Base-by-base conservation (phyloP, 2,113 vertebrate species). In the Gadus chalcogrammus region DNA sequence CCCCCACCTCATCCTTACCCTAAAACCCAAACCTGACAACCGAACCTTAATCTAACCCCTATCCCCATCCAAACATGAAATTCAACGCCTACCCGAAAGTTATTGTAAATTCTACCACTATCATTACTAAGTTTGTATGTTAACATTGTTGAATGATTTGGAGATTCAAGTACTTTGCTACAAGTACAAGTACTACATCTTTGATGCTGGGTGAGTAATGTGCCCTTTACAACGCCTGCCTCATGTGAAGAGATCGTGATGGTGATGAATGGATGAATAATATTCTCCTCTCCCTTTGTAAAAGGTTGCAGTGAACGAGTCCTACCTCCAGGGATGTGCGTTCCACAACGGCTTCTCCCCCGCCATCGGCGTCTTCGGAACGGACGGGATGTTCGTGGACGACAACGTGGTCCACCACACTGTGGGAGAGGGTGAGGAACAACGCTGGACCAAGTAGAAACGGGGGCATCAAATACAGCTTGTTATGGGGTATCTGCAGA, bases 271-370 rank as follows among this genome's bases (percentile, higher is more conserved):
- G 5, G 15, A 58, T 24, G 6, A 9, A 11, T 61, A 11, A 20
- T 61, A 61, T 18, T 28, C 3, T 35, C 20, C 7, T 20, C 20
- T 60, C 0, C 74, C 3, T 20, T 0, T 42, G 63, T 66, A 0
- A 3, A 71, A 95, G 93, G 83, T 90, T 61, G 61, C 65, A 52
- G 84, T 66, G 38, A 81, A 61, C 18, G 88, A 90, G 1, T 90
- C 93, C 12, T 94, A 93, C 58, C 27, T 96, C 22, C 89, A 79
- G 74, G 94, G 94, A 12, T 95, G 94, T 66, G 78, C 93, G 7
- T 95, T 96, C 77, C 94, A 95, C 15, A 75, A 91, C 2, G 91
- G 93, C 56, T 95, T 95, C 83, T 88, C 94, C 56, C 94, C 95
- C 0, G 94, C 93, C 2, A 83, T 96, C 22, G 94, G 95, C 0